Percentiles rank a stretch among this genome's conserved stretches.
These are phyloP conservation scores for Haplochromis vanheusdeni DNA, from an alignment of 2,113 vertebrate genomes.

Conservation along the genomic window DNA sequence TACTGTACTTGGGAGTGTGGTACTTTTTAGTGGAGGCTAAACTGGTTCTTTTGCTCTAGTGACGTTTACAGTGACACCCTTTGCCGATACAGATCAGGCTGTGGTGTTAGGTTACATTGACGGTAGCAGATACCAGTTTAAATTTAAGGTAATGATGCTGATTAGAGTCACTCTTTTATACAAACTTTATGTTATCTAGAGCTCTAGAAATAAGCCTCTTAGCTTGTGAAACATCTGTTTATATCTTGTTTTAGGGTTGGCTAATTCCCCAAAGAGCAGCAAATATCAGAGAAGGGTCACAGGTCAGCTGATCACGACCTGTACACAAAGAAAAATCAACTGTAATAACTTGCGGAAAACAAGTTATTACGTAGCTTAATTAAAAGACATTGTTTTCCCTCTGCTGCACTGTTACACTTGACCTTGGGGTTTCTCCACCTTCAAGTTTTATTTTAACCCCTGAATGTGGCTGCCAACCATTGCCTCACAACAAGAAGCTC, in stretches of 20 bases:
- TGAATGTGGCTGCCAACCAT: not conserved
- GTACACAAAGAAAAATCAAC: not conserved
- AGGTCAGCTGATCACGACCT: not conserved
- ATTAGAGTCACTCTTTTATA: not conserved
- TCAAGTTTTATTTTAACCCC: not conserved
- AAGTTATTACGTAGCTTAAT: not conserved
- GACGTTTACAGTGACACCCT: not conserved
- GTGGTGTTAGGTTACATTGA: not conserved
- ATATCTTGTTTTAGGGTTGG: not conserved
- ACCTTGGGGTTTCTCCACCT: not conserved
- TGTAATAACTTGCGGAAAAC: not conserved
- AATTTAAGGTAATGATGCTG: not conserved
- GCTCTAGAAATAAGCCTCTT: not conserved
- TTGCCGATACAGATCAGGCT: not conserved
- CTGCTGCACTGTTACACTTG: not conserved
- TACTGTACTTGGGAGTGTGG: not conserved
- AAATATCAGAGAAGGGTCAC: not conserved
- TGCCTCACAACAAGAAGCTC: not conserved
- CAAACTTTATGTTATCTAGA: not conserved
- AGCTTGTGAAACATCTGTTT: not conserved
- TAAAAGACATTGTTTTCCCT: rapidly evolving
- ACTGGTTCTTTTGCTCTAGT: rapidly evolving
- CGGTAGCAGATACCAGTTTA: not conserved
- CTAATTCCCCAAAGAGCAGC: not conserved
- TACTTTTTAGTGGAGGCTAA: not conserved